Conservation (phyloP, 2,888 invertebrate species). For the Drosophila pseudotakahashii region DNA sequence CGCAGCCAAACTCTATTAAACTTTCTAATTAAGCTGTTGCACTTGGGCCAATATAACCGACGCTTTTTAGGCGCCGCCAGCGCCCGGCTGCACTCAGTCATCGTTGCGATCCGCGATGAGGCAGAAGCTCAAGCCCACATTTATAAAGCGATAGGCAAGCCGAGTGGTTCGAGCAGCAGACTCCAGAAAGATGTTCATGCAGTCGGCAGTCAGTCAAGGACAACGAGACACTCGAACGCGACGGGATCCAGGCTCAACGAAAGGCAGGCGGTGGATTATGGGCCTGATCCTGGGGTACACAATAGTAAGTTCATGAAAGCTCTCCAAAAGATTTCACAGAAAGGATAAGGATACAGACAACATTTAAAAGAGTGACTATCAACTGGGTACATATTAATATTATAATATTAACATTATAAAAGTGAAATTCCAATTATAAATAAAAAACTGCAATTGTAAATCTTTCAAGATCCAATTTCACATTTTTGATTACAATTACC, state of each 20-base stretch:
- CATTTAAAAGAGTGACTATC: no score
- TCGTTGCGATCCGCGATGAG: constrained; percentile 81
- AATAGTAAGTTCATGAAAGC: constrained; percentile 69
- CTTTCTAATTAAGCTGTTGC: constrained; percentile 72
- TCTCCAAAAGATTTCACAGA: no score
- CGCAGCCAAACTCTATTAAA: constrained; percentile 55
- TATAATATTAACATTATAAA: no score
- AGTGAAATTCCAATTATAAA: not conserved
- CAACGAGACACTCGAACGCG: constrained; percentile 34
- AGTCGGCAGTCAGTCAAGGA: constrained; percentile 37
- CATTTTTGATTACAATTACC: not conserved
- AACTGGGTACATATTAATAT: no score
- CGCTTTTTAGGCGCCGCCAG: constrained; percentile 70
- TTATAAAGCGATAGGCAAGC: constrained; percentile 46
- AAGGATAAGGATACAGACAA: not conserved
- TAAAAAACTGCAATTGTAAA: not conserved
- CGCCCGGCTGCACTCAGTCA: constrained; percentile 64
- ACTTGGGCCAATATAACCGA: constrained; percentile 46
- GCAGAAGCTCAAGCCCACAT: constrained; percentile 74
- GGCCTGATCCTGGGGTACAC: constrained; percentile 77
- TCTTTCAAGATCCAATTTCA: not conserved
- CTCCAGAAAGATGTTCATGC: constrained; percentile 69
- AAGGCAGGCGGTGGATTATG: constrained; percentile 65
- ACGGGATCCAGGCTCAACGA: constrained; percentile 50
- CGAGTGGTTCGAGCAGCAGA: constrained; percentile 46